These are phyloP conservation scores for Prionace glauca DNA, from an alignment of 2,797 vertebrate genomes.

Conservation along the genomic window DNA sequence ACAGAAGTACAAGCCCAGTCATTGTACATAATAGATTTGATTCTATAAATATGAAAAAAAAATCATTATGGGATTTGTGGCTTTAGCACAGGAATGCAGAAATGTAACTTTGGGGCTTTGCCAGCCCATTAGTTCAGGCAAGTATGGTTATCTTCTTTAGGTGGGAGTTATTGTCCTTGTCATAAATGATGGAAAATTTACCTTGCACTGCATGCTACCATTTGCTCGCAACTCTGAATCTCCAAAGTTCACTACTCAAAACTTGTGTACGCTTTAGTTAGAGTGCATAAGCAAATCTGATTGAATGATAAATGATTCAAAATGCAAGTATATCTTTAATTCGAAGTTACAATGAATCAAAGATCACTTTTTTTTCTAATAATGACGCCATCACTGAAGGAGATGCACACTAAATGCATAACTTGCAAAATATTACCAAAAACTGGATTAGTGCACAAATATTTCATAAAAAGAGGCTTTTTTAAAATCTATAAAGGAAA, in stretches of 20 bases:
- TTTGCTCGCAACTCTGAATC: neutral
- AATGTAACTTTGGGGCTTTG: neutral
- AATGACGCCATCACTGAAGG: neutral
- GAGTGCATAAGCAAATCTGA: neutral
- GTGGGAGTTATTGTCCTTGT: constrained; percentile 34
- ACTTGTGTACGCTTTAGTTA: neutral
- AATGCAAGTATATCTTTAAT: neutral
- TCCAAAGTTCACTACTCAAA: neutral
- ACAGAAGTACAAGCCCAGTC: neutral
- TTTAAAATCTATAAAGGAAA: neutral
- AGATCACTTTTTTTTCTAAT: neutral
- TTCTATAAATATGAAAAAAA: neutral
- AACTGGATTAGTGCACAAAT: neutral
- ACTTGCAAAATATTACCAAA: neutral
- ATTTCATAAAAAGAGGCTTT: neutral
- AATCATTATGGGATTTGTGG: neutral
- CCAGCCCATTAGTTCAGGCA: neutral
- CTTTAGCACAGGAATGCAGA: neutral
- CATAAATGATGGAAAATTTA: neutral
- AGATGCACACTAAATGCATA: neutral
- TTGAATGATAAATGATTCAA: neutral
- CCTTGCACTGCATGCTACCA: neutral
- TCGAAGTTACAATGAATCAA: neutral
- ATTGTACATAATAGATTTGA: neutral
- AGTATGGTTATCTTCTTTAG: neutral